These are phyloP conservation scores for Volucella inanis DNA, from an alignment of 2,888 invertebrate species.

Conservation along the genomic window DNA sequence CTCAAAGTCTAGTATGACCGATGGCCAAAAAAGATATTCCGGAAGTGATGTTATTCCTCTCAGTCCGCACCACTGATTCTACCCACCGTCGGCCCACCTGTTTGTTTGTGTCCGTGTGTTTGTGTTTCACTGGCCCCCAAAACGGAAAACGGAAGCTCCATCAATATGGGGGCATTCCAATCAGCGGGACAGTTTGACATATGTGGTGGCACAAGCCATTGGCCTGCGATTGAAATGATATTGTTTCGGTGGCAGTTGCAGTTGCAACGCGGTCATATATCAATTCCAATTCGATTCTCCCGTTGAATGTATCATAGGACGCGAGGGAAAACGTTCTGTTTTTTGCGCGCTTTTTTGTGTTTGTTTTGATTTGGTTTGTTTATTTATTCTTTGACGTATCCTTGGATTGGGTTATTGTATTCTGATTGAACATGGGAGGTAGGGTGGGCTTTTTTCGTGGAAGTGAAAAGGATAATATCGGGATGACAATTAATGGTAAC, in stretches of 20 bases:
- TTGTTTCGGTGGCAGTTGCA: slow-evolving; percentile 68
- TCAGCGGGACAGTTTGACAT: slow-evolving; percentile 61
- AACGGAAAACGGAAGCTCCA: slow-evolving; percentile 35
- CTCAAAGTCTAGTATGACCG: slow-evolving; percentile 53
- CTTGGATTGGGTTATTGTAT: slow-evolving; percentile 30
- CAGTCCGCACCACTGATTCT: too few relatives aligned
- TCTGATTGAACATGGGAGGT: slow-evolving; percentile 11
- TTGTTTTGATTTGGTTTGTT: slow-evolving; percentile 15
- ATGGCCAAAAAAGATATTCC: slow-evolving; percentile 61
- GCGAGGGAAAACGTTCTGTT: neutral
- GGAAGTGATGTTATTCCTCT: slow-evolving; percentile 22
- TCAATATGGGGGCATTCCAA: slow-evolving; percentile 51
- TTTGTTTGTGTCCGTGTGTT: slow-evolving; percentile 7
- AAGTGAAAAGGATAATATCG: slow-evolving; percentile 54
- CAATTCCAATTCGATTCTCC: slow-evolving; percentile 58
- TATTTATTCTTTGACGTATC: slow-evolving; percentile 27
- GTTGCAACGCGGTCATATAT: slow-evolving; percentile 53
- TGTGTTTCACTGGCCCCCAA: neutral
- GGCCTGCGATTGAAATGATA: slow-evolving; percentile 72
- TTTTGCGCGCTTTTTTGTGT: neutral
- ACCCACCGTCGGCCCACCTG: neutral
- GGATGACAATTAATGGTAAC: slow-evolving; percentile 63
- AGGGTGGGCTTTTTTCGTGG: neutral
- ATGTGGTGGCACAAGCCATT: slow-evolving; percentile 65
- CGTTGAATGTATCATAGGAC: slow-evolving; percentile 17